These are phyloP conservation scores for Dasysyrphus tricinctus DNA, from an alignment of 2,888 invertebrate genomes.

Conservation along the genomic window DNA sequence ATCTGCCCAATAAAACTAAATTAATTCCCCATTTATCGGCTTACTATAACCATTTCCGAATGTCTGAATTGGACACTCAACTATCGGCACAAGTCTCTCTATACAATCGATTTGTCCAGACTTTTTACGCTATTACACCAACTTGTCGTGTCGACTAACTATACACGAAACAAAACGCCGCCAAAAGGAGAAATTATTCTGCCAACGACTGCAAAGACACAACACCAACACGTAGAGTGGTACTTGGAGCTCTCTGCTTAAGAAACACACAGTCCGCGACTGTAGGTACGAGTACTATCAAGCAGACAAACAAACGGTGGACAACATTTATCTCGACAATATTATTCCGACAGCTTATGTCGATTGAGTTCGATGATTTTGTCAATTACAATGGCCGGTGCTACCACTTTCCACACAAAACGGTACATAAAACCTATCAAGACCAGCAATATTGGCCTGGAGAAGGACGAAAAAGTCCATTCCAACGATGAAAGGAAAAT, in stretches of 20 bases:
- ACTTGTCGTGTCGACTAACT: slow-evolving; percentile 66
- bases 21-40: slow-evolving; percentile 10
- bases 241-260: background rate
- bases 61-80: slow-evolving; percentile 47
- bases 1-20: slow-evolving; percentile 2
- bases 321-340: slow-evolving; percentile 74
- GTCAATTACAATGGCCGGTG: slow-evolving; percentile 70
- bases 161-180: slow-evolving; percentile 51
- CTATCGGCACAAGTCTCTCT: slow-evolving; percentile 44
- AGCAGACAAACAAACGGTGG: slow-evolving; percentile 47
- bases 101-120: slow-evolving; percentile 70
- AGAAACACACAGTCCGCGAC: background rate
- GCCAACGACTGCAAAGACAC: slow-evolving; percentile 40
- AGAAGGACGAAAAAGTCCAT: slow-evolving; percentile 16
- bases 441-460: background rate
- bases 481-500: slow-evolving; percentile 36
- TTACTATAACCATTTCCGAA: slow-evolving; percentile 23
- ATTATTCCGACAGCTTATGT: slow-evolving; percentile 75
- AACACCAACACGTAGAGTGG: slow-evolving; percentile 16
- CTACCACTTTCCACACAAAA: slow-evolving; percentile 52
- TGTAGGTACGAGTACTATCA: background rate
- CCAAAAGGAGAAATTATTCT: slow-evolving; percentile 66
- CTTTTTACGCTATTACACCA: slow-evolving; percentile 69
- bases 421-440: slow-evolving; percentile 44
- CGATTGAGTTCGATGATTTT: slow-evolving; percentile 75